Evolutionary conservation across 2,113 vertebrate genomes (phyloP).

Genomic region (Cyanoliseus patagonus): DNA sequence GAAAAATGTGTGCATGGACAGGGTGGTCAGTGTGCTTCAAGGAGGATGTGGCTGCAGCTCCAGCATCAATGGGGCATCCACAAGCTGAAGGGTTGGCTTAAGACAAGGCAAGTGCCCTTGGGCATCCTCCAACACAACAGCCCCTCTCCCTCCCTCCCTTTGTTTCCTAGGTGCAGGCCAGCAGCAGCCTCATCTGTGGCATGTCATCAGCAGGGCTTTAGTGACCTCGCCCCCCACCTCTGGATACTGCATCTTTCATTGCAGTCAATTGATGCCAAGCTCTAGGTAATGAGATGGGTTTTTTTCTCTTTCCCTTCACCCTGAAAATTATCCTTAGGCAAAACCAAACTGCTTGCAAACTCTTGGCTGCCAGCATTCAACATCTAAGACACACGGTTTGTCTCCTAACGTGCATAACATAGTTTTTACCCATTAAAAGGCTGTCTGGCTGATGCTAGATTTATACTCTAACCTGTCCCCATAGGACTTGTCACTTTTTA

Average conservation of each 20-base stretch:
- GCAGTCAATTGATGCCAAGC: not conserved
- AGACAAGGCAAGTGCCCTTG: not conserved
- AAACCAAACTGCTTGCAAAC: not conserved
- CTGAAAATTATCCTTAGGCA: not conserved
- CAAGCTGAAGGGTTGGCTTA: not conserved
- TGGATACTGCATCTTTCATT: not conserved
- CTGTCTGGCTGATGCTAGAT: not conserved
- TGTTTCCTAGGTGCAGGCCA: not conserved
- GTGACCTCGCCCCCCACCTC: not conserved
- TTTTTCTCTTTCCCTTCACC: not conserved
- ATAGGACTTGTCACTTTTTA: not conserved
- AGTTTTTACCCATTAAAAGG: not conserved
- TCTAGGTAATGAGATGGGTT: not conserved
- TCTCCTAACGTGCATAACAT: fast-evolving
- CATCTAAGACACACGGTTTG: not conserved
- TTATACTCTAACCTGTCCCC: not conserved
- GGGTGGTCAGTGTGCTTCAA: not conserved
- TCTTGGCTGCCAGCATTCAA: not conserved
- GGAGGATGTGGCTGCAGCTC: not conserved
- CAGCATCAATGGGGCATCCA: not conserved
- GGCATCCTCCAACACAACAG: not conserved
- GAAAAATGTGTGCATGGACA: fast-evolving
- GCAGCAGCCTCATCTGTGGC: not conserved
- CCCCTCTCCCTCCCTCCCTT: not conserved
- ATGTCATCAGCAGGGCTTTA: fast-evolving